phyloP scores from a whole-genome alignment of 2,113 vertebrate genomes.

The Probosciger aterrimus region DNA sequence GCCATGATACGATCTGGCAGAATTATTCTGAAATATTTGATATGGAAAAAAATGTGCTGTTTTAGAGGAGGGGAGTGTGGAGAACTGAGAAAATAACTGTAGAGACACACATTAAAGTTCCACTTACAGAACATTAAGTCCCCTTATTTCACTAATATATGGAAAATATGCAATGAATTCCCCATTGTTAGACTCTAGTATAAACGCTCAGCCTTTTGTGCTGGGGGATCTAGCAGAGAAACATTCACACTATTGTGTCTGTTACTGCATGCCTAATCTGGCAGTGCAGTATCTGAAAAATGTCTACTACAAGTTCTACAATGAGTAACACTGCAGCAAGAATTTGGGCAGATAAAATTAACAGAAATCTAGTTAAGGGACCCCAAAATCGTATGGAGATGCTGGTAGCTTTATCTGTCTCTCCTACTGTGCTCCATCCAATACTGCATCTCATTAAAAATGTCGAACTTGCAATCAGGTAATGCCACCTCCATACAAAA shows the following conservation, averaged over 20 bases:
- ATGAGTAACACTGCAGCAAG: not conserved
- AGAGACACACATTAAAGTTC: not conserved
- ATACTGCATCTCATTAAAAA: not conserved
- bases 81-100: not conserved
- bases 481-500: not conserved
- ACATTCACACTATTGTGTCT: not conserved
- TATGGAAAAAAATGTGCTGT: not conserved
- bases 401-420: not conserved
- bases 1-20: not conserved
- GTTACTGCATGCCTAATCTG: not conserved
- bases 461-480: not conserved
- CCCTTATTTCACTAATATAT: not conserved
- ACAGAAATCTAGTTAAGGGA: not conserved
- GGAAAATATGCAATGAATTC: not conserved
- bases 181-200: not conserved
- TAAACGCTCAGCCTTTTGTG: not conserved
- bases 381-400: not conserved
- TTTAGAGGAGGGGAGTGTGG: not conserved
- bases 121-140: not conserved
- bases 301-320: not conserved
- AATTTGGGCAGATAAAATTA: not conserved
- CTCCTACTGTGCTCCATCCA: not conserved
- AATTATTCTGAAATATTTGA: slow-evolving; percentile 2
- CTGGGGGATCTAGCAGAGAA: not conserved
- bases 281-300: not conserved